A percentile compares a stretch with the other conserved stretches of the same genome.
Conservation (phyloP, 2,797 vertebrate species). For the Coreius guichenoti region DNA sequence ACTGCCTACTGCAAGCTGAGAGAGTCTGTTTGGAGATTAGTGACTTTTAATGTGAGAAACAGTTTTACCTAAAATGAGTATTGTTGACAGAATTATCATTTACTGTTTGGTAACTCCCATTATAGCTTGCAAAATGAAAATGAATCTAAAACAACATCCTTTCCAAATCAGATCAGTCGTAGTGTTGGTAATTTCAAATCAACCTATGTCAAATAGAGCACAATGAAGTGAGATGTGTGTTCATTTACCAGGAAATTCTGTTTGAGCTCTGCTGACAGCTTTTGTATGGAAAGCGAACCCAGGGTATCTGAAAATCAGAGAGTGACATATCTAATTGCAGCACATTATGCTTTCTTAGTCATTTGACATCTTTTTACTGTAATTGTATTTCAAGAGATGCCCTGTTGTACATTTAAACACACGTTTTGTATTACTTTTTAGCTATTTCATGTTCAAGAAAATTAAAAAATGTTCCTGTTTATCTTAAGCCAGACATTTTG, state of each 20-base stretch:
- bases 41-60: constrained; percentile 10
- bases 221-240: constrained; percentile 24
- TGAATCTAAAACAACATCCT: constrained; percentile 17
- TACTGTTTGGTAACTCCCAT: background rate
- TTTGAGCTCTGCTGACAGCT: constrained; percentile 8
- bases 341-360: constrained; percentile 49
- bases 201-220: constrained; percentile 35
- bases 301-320: constrained; percentile 26
- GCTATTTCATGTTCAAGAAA: background rate
- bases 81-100: background rate
- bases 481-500: background rate
- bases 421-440: background rate
- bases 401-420: constrained; percentile 8
- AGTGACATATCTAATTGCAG: constrained; percentile 23
- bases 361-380: constrained; percentile 35
- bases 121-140: constrained; percentile 2
- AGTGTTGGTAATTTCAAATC: constrained; percentile 59
- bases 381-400: constrained; percentile 29
- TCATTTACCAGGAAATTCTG: constrained; percentile 45
- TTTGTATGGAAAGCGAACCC: constrained; percentile 39
- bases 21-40: constrained; percentile 10
- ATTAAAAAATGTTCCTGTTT: constrained; percentile 3
- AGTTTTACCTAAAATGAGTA: background rate
- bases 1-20: background rate
- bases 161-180: constrained; percentile 14